These are phyloP conservation scores for Corythornis madagascariensis DNA, from an alignment of 2,113 vertebrate species.

Conservation along the genomic window DNA sequence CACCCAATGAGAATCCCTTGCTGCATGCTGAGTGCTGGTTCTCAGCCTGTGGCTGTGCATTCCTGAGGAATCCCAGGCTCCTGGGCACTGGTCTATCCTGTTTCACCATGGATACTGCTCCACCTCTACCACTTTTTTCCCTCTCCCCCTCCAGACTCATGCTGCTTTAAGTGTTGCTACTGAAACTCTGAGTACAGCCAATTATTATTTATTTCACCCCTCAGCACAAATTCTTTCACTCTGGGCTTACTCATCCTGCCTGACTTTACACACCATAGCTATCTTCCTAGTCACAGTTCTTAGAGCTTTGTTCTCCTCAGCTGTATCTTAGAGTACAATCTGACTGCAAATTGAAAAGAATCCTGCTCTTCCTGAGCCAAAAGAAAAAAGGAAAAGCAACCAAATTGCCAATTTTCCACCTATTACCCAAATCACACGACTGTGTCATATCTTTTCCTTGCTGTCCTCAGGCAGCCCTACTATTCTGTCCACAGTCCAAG, in stretches of 20 bases:
- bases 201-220: background rate
- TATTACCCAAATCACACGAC: background rate
- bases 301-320: background rate
- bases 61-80: background rate
- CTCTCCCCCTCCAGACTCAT: background rate
- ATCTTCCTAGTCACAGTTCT: background rate
- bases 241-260: background rate
- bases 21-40: background rate
- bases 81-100: background rate
- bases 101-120: background rate
- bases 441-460: background rate
- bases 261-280: background rate
- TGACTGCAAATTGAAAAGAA: background rate
- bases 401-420: background rate
- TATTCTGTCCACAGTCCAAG: background rate
- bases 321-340: background rate
- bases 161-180: background rate
- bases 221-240: background rate
- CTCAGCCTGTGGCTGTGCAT: background rate
- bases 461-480: background rate
- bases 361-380: background rate
- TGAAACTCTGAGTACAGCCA: background rate
- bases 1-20: background rate
- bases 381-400: background rate
- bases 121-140: background rate